Evolutionary conservation across 2,113 vertebrate genomes (phyloP), one percentile per base, ranked within the genome.

Genomic region (Tursiops truncatus): DNA sequence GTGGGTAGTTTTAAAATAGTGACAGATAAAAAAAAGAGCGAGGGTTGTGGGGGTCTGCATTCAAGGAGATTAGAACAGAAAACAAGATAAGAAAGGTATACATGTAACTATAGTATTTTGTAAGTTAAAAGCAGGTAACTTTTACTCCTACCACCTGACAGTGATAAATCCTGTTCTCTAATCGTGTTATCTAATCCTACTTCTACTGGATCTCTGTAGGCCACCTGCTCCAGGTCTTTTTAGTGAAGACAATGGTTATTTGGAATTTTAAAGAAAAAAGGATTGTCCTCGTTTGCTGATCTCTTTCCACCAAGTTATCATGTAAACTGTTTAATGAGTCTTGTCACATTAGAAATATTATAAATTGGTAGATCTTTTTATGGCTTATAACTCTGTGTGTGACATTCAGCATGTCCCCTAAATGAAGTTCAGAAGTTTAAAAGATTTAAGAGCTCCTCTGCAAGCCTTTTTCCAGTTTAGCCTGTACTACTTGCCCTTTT

Each of bases 341-440:
- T 70, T 68, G 3, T 50, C 58, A 76, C 28, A 82, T 71, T 87
- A 33, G 62, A 81, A 89, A n/a, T 84, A 85, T 50, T 70, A 28
- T 83, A 56, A 79, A 62, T 53, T 53, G 60, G n/a, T 31, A 31
- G 21, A 47, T 44, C 17, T 60, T 13, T 62, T 26, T 93, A 10
- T 31, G 26, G 23, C 65, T 68, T 86, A 36, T 44, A 47, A 79
- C 17, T 25, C 13, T 71, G 11, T 8, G 10, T 79, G 9, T 89
- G 80, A 68, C 31, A 33, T 56, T 76, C n/a, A 70, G 4, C 25
- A n/a, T 74, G 3, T 76, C 6, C 21, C 41, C 65, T 81, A 89
- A 87, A 63, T 95, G 26, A 95, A 94, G 28, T 80, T 89, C 38
- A 84, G 70, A 94, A 67, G 67, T 93, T 21, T 67, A 33, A 84